Percentiles rank a stretch among this genome's conserved stretches.
These are phyloP conservation scores for Perognathus longimembris DNA, from an alignment of 2,113 vertebrate genomes.

Conservation along the genomic window DNA sequence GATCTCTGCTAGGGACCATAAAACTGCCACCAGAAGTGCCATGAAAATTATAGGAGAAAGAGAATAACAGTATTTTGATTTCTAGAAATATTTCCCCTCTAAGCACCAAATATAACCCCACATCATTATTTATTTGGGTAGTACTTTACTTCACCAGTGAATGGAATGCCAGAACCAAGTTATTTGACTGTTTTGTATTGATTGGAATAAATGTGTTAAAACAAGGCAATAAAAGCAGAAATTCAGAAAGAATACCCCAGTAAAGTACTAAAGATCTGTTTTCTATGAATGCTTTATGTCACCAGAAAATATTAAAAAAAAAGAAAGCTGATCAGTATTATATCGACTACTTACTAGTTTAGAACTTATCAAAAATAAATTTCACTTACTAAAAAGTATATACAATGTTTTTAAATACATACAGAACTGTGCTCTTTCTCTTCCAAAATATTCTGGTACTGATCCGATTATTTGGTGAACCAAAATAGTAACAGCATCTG, in stretches of 20 bases:
- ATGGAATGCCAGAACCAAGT: conserved; percentile 33
- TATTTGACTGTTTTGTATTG: conserved; percentile 54
- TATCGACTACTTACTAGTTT: conserved; percentile 4
- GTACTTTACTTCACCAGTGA: conserved; percentile 52
- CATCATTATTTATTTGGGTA: conserved; percentile 60
- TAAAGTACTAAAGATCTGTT: background rate
- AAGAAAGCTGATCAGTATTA: background rate
- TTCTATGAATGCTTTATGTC: conserved; percentile 38
- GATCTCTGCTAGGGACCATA: conserved; percentile 60
- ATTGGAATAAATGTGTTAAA: conserved; percentile 61
- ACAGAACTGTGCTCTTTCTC: conserved; percentile 19
- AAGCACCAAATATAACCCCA: conserved; percentile 41
- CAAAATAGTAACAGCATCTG: background rate
- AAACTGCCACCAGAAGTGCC: conserved; percentile 61
- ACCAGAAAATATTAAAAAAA: background rate
- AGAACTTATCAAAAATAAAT: background rate
- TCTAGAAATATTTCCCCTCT: conserved; percentile 65
- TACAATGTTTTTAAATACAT: background rate
- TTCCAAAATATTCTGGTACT: conserved; percentile 23
- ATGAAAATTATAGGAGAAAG: conserved; percentile 66
- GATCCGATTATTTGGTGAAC: background rate
- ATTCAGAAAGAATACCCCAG: conserved; percentile 33
- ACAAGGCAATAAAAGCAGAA: conserved; percentile 61
- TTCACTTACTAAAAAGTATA: background rate
- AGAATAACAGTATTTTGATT: conserved; percentile 68